Percentiles rank a stretch among this genome's conserved stretches.
These are phyloP conservation scores for Ridgeia piscesae DNA, from an alignment of 1,140 invertebrate species.

Conservation along the genomic window DNA sequence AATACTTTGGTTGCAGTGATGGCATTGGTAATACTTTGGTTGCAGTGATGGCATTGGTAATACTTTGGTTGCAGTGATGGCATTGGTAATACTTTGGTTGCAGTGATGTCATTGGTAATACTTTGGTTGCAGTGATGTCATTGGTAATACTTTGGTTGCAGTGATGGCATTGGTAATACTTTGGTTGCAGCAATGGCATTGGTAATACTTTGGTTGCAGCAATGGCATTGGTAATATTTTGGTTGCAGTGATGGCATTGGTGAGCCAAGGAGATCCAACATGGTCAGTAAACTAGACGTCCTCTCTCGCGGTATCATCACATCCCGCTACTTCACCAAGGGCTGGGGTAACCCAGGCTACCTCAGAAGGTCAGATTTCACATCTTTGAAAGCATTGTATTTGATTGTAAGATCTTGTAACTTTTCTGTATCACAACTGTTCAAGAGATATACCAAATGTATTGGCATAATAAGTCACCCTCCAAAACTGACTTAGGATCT, in stretches of 20 bases:
- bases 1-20: neutral
- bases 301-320: neutral
- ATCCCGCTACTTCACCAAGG: neutral
- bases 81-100: neutral
- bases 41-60: neutral
- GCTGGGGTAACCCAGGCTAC: neutral
- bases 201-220: neutral
- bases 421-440: too few species aligned
- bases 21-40: neutral
- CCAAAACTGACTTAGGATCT: too few species aligned
- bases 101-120: neutral
- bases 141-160: neutral
- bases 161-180: neutral
- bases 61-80: neutral
- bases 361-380: neutral
- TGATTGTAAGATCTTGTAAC: neutral
- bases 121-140: neutral
- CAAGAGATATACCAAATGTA: too few species aligned
- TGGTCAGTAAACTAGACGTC: neutral
- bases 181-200: neutral
- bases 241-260: neutral
- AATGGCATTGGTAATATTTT: neutral
- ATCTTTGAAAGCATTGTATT: neutral
- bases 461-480: too few species aligned
- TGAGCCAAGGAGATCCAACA: neutral